These are phyloP conservation scores for Drosophila nr. perissopoda DNA, from an alignment of 2,888 invertebrate genomes.

Conservation along the genomic window DNA sequence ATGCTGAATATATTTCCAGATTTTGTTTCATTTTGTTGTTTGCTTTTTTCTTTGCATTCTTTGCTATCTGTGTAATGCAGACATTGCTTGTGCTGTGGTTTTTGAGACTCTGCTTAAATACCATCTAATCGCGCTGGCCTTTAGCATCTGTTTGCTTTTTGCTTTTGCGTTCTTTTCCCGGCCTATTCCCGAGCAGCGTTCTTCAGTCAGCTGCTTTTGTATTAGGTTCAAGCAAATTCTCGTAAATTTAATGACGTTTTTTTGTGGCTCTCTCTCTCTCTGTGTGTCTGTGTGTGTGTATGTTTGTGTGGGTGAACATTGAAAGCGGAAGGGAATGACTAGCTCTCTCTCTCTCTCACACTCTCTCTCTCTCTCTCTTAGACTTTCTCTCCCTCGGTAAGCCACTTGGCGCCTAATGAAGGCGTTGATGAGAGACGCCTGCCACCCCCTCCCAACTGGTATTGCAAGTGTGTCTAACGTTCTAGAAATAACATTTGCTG, in stretches of 20 bases:
- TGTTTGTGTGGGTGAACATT: background rate
- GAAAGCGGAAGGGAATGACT: background rate
- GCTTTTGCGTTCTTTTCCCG: slow-evolving; percentile 17
- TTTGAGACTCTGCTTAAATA: slow-evolving; percentile 4
- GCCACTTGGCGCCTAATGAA: slow-evolving; percentile 72
- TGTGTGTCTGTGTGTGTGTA: background rate
- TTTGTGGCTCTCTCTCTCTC: slow-evolving; percentile 8
- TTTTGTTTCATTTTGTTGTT: background rate
- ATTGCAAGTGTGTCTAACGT: slow-evolving; percentile 69
- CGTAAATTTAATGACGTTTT: slow-evolving; percentile 80
- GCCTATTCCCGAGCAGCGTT: slow-evolving; percentile 17
- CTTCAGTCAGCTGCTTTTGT: slow-evolving; percentile 43
- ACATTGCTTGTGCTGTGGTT: slow-evolving; percentile 8
- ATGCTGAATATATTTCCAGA: slow-evolving; percentile 6
- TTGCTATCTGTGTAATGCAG: slow-evolving; percentile 14
- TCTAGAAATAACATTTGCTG: slow-evolving; percentile 81
- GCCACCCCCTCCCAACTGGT: background rate
- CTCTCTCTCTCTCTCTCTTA: slow-evolving; percentile 5
- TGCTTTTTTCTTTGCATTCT: background rate
- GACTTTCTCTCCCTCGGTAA: slow-evolving; percentile 22
- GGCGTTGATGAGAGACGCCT: slow-evolving; percentile 76
- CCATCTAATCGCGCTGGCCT: slow-evolving; percentile 24
- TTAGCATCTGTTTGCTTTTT: slow-evolving; percentile 30
- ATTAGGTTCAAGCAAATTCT: slow-evolving; percentile 47
- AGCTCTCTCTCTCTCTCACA: background rate